A percentile compares a stretch with the other conserved stretches of the same genome.
These are phyloP conservation scores for Lasioglossum albipes DNA, from an alignment of 1,140 invertebrate genomes.

Conservation along the genomic window DNA sequence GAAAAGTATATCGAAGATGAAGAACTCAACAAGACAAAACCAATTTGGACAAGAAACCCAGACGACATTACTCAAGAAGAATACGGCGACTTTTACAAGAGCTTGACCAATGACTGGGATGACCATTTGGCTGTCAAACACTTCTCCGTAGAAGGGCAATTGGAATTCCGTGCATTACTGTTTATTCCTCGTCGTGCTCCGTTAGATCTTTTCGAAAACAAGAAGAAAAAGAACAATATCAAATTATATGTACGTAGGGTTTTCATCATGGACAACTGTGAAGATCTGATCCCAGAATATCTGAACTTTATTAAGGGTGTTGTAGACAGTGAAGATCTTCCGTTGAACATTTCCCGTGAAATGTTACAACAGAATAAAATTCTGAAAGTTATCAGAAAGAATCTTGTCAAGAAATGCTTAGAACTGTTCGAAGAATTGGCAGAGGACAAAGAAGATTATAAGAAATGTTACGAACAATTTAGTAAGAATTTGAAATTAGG, in stretches of 20 bases:
- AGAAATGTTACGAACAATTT: conserved; percentile 99
- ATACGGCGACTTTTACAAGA: conserved; percentile 99
- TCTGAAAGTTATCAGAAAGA: conserved; percentile 98
- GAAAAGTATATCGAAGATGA: conserved; percentile 99
- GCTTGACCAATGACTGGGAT: conserved; percentile 99
- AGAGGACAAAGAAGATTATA: conserved; percentile 98
- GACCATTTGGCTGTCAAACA: conserved; percentile 99
- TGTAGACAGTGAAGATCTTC: conserved; percentile 98
- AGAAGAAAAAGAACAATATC: conserved; percentile 99
- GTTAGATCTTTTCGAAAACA: conserved; percentile 99
- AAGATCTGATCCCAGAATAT: conserved; percentile 99
- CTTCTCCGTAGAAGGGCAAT: conserved; percentile 98
- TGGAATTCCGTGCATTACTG: conserved; percentile 97
- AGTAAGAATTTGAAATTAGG: conserved; percentile 98
- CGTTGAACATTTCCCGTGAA: conserved; percentile 98
- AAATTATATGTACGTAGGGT: conserved; percentile 98
- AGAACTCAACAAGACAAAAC: conserved; percentile 99
- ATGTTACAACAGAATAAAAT: conserved; percentile 99
- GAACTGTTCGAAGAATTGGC: conserved; percentile 97
- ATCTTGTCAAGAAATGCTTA: conserved; percentile 98
- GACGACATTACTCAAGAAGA: conserved; percentile 99
- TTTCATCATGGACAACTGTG: conserved; percentile 99
- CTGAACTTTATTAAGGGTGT: conserved; percentile 98
- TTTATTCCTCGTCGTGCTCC: conserved; percentile 97
- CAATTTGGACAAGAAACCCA: conserved; percentile 98